These are phyloP conservation scores for Apamea epomidion DNA, from an alignment of 2,888 invertebrate genomes.

Conservation along the genomic window DNA sequence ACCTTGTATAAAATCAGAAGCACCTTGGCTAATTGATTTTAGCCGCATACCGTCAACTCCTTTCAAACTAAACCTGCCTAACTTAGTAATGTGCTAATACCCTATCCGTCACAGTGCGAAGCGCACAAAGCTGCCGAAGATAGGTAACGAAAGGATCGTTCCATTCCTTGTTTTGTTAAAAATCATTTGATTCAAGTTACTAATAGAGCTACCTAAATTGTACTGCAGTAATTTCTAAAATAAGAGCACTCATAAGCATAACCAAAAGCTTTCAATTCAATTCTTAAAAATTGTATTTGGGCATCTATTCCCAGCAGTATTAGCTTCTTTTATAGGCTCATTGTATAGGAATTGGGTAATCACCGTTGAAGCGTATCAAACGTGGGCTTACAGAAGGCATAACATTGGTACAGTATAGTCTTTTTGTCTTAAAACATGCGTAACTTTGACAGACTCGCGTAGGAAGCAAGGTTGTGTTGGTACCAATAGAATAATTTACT, in stretches of 20 bases:
- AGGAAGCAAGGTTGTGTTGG: slow-evolving; percentile 60
- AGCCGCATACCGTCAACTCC: too few relatives aligned
- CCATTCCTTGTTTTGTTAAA: background rate
- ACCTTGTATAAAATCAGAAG: background rate
- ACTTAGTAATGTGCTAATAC: background rate
- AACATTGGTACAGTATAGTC: slow-evolving; percentile 31
- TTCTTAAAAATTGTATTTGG: slow-evolving; percentile 3
- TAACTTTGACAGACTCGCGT: slow-evolving; percentile 55
- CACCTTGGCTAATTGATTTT: background rate
- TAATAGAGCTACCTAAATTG: background rate
- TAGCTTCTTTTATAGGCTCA: slow-evolving; percentile 15
- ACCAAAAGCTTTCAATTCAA: slow-evolving; percentile 6
- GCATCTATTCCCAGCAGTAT: background rate
- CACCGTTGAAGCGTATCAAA: slow-evolving; percentile 36
- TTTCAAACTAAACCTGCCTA: background rate
- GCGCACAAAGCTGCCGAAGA: background rate
- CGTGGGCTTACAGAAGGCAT: slow-evolving; percentile 34
- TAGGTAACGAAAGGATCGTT: background rate
- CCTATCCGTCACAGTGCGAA: background rate
- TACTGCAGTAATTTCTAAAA: background rate
- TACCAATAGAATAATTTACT: slow-evolving; percentile 53
- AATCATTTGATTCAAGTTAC: background rate
- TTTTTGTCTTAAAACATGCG: slow-evolving; percentile 47
- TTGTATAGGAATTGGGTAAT: slow-evolving; percentile 36
- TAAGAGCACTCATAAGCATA: background rate